These are phyloP conservation scores for Hypena proboscidalis DNA, from an alignment of 2,888 invertebrate species.

Conservation along the genomic window DNA sequence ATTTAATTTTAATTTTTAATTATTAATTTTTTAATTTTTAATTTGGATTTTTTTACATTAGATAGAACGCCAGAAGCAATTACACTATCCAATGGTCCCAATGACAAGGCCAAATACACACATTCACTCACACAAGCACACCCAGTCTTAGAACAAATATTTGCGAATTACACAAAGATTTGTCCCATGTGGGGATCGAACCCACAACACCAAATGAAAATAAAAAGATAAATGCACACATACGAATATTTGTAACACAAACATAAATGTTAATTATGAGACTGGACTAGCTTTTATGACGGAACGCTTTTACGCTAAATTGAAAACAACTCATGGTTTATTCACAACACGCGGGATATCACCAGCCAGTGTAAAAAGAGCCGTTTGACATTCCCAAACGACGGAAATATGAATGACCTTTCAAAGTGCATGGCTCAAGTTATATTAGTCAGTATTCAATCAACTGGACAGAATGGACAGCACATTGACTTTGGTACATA, in stretches of 20 bases:
- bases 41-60: too few relatives aligned
- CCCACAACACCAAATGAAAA: too few relatives aligned
- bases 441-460: constrained; percentile 50
- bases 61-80: too few relatives aligned
- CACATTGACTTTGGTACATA: constrained; percentile 50
- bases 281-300: constrained; percentile 73
- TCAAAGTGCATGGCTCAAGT: constrained; percentile 45
- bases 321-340: constrained; percentile 84
- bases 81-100: too few relatives aligned
- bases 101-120: too few relatives aligned
- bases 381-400: constrained; percentile 54
- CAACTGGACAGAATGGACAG: constrained; percentile 45
- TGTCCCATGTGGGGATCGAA: too few relatives aligned
- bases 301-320: constrained; percentile 81
- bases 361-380: constrained; percentile 59
- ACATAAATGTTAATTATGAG: constrained; percentile 76
- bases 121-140: too few relatives aligned
- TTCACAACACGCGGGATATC: constrained; percentile 70
- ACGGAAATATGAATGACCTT: constrained; percentile 28
- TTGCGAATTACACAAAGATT: too few relatives aligned
- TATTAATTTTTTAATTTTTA: too few relatives aligned
- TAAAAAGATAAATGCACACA: too few relatives aligned
- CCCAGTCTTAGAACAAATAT: too few relatives aligned
- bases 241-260: constrained; percentile 53
- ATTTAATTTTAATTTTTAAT: too few relatives aligned